Percentiles rank a stretch among this genome's conserved stretches.
Evolutionary conservation across 2,888 invertebrate genomes (phyloP).

Genomic region (Ashinkailepas kermadecensis): DNA sequence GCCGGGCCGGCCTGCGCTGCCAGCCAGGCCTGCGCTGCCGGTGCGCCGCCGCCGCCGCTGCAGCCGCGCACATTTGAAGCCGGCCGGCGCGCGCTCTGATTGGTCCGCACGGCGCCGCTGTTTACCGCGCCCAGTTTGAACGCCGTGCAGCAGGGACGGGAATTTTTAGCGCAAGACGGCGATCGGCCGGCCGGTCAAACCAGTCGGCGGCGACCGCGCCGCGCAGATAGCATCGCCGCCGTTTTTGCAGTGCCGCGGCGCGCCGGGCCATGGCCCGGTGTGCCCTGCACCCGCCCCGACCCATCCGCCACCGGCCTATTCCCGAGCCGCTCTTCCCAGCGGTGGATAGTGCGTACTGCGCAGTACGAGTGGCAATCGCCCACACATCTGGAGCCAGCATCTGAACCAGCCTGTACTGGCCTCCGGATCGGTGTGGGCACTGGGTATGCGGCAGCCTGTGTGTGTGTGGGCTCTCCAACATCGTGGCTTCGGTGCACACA

Average conservation of each 20-base stretch:
- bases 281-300: background rate
- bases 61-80: background rate
- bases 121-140: slow-evolving; percentile 12
- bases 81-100: background rate
- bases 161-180: background rate
- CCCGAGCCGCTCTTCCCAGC: too few species aligned
- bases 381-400: background rate
- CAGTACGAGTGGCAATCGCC: background rate
- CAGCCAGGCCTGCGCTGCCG: background rate
- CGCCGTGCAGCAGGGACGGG: background rate
- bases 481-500: too few species aligned
- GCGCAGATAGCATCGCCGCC: background rate
- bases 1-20: background rate
- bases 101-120: background rate
- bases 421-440: too few species aligned
- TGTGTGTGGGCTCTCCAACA: too few species aligned
- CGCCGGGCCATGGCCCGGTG: background rate
- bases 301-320: background rate
- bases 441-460: too few species aligned
- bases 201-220: background rate
- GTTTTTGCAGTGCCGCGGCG: slow-evolving; percentile 1
- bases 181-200: background rate
- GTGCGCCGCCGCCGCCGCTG: background rate
- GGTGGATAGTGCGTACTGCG: background rate
- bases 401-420: too few species aligned